A percentile compares a stretch with the other conserved stretches of the same genome.
Conservation (phyloP, 2,113 vertebrate genomes). For the Ictidomys tridecemlineatus region DNA sequence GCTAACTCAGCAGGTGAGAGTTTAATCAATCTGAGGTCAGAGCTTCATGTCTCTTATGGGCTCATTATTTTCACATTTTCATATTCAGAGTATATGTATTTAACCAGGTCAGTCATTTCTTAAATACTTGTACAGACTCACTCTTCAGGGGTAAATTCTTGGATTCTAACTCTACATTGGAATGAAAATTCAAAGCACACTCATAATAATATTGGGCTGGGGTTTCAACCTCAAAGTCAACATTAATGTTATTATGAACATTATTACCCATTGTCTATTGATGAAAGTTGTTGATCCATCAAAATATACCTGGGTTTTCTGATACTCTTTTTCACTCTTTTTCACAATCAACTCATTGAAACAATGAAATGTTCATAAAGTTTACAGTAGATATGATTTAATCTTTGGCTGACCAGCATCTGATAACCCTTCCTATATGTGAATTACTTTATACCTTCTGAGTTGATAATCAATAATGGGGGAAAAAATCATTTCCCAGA, state of each 20-base stretch:
- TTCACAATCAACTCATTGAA: background rate
- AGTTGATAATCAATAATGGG: background rate
- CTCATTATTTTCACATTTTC: constrained; percentile 59
- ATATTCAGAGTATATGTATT: background rate
- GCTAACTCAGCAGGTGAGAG: constrained; percentile 2
- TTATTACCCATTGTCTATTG: background rate
- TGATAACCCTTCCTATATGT: background rate
- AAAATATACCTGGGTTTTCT: background rate
- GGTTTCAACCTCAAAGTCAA: background rate
- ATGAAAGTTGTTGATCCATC: background rate
- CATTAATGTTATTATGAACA: background rate
- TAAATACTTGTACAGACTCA: background rate
- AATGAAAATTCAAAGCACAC: background rate
- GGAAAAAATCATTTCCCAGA: background rate
- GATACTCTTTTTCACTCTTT: background rate
- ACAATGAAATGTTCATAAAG: background rate
- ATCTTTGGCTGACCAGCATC: background rate
- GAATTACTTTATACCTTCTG: background rate
- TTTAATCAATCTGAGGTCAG: background rate
- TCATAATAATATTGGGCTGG: background rate
- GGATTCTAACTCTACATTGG: background rate
- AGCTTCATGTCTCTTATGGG: background rate
- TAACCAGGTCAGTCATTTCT: background rate
- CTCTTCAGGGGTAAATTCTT: background rate
- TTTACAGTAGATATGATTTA: background rate